phyloP scores from a whole-genome alignment of 2,888 invertebrate genomes.

The Aphelenchoides bicaudatus region DNA sequence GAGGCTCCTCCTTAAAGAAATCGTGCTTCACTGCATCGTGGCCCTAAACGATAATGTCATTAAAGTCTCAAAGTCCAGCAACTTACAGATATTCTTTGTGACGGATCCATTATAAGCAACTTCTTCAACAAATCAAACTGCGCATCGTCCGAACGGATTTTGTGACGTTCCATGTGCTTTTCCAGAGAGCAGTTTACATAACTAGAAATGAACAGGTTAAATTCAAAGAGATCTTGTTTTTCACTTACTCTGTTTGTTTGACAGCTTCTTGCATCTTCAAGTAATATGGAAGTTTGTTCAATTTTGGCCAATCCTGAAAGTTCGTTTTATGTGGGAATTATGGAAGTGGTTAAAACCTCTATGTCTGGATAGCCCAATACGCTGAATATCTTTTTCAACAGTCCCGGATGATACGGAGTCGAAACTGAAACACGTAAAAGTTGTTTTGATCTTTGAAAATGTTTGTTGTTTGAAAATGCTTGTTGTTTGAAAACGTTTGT shows the following conservation, averaged over 20 bases:
- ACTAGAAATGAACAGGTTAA: conserved; percentile 18
- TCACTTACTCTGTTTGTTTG: conserved; percentile 72
- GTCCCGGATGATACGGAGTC: conserved; percentile 92
- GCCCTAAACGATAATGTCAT: too few species aligned
- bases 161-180: conserved; percentile 76
- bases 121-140: conserved; percentile 46
- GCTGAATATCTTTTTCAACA: conserved; percentile 92
- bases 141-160: conserved; percentile 37
- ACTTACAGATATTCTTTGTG: conserved; percentile 91
- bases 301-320: conserved; percentile 55
- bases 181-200: conserved; percentile 75
- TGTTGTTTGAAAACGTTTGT: too few species aligned
- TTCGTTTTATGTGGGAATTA: too few species aligned
- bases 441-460: too few species aligned
- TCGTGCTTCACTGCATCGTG: too few species aligned
- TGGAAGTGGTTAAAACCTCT: too few species aligned
- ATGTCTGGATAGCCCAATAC: conserved; percentile 85
- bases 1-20: conserved; percentile 54
- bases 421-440: conserved; percentile 9
- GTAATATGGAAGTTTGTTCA: conserved; percentile 85
- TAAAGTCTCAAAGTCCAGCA: too few species aligned
- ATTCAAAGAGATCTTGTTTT: too few species aligned
- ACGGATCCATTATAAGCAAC: conserved; percentile 85
- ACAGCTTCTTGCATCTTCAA: conserved; percentile 90
- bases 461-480: too few species aligned